Base-by-base conservation (phyloP, 64 coral and sea anemone genomes). In the Pocillopora verrucosa region DNA sequence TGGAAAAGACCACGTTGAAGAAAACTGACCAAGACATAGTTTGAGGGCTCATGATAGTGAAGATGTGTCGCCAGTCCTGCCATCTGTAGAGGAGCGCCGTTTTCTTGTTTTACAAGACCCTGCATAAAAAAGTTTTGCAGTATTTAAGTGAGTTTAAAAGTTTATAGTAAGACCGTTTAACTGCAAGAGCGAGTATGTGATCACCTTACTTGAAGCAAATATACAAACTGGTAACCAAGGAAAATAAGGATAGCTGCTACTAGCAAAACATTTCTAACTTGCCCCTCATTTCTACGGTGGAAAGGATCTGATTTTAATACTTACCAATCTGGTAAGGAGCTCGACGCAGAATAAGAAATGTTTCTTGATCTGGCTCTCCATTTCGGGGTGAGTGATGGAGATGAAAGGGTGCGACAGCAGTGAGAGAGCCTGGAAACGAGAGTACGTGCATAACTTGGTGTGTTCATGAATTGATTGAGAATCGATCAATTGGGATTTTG, bases 301-400 rank as follows among this genome's bases (percentile, higher is more conserved):
- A 2, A 45, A 45, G 2, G 2, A 6, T 6, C 2, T 6, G 6
- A 45, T 45, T 2, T 45, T 45, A 11, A 25, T 36, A 75, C 87
- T 84, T 22, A 96, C 94, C 90, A 92, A 91, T 35, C 94, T 91
- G 4, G 88, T 87, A 51, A 96, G 87, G 70, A 96, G 82, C 56
- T 96, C 94, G 19, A 89, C 77, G 45, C 94, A 92, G 80, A 96
- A 96, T 3, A 96, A 87, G 74, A 96, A 96, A 65, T 96, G 94
- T 73, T 96, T 90, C 70, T 87, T 92, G 25, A 96, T 65, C 36
- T 96, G 94, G 65, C 72, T 58, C 58, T 92, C 83, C 69, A 96
- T 77, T 57, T 62, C n/a, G 13, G 94, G 94, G 17, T 96, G 36
- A 11, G 84, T 89, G 30, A 72, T 75, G 79, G 90, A 89, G 16